Evolutionary conservation across 2,888 invertebrate genomes (phyloP).

Genomic region (Scelioninae gen. 1): DNA sequence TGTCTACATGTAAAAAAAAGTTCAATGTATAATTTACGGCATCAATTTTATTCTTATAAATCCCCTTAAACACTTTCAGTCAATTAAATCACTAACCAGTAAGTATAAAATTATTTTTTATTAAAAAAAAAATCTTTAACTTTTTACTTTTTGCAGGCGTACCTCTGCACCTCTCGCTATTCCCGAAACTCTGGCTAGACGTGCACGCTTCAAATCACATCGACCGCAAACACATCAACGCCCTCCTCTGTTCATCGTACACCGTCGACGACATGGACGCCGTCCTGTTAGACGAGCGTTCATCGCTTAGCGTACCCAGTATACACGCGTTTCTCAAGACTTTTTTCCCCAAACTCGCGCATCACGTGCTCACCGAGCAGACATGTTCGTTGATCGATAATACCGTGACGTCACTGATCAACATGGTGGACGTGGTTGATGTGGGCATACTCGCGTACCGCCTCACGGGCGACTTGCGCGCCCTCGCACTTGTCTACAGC

Average conservation of each 20-base stretch:
- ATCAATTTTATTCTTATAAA: too few species aligned
- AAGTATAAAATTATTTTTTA: too few species aligned
- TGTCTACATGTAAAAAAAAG: too few species aligned
- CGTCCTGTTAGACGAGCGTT: constrained; percentile 94
- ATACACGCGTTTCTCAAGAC: constrained; percentile 95
- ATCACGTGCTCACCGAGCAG: constrained; percentile 87
- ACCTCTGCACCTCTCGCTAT: constrained; percentile 93
- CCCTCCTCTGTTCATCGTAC: constrained; percentile 92
- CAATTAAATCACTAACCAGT: not conserved
- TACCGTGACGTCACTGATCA: constrained; percentile 87
- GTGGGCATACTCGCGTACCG: constrained; percentile 85
- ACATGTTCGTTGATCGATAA: constrained; percentile 87
- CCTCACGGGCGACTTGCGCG: constrained; percentile 86
- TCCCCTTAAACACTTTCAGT: not conserved
- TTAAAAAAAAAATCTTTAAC: too few species aligned
- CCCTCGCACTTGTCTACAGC: constrained; percentile 86
- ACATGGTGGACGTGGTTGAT: constrained; percentile 85
- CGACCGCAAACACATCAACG: constrained; percentile 92
- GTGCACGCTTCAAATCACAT: constrained; percentile 90
- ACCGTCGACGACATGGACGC: constrained; percentile 96
- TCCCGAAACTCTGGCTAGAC: constrained; percentile 96
- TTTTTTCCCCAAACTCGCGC: constrained; percentile 94
- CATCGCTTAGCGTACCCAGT: constrained; percentile 92
- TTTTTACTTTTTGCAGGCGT: constrained; percentile 87
- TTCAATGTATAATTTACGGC: too few species aligned